These are phyloP conservation scores for Rhizomys pruinosus DNA, from an alignment of 2,113 vertebrate species.

Conservation along the genomic window DNA sequence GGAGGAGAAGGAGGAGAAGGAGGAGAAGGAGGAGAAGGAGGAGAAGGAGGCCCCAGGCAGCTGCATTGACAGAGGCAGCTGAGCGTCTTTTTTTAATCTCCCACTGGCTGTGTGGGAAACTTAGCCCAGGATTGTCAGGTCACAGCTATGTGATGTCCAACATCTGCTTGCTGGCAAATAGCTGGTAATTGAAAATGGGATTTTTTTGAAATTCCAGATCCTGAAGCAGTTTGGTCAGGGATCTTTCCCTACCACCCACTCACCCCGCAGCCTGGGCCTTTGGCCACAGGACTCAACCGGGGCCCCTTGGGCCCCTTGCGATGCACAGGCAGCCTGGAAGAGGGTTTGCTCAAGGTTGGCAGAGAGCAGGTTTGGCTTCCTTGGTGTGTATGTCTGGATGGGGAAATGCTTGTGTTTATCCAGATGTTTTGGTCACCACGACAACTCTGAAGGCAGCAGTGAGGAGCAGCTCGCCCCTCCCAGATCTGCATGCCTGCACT, in stretches of 20 bases:
- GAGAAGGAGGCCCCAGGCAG: not conserved
- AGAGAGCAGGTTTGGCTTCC: conserved; percentile 26
- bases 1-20: too few relatives aligned
- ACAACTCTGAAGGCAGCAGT: conserved; percentile 41
- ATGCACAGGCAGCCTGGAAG: not conserved
- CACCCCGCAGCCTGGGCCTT: not conserved
- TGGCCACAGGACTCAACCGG: not conserved
- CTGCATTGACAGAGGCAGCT: fast-evolving
- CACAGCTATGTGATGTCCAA: conserved; percentile 50
- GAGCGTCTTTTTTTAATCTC: not conserved
- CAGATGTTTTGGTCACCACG: conserved; percentile 58
- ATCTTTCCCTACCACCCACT: not conserved
- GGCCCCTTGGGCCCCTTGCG: not conserved
- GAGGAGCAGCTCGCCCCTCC: not conserved
- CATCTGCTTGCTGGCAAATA: conserved; percentile 68
- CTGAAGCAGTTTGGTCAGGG: not conserved
- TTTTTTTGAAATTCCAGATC: conserved; percentile 52
- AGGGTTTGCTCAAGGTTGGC: not conserved
- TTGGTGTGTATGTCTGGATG: conserved; percentile 27
- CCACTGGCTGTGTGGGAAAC: not conserved
- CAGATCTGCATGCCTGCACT: not conserved
- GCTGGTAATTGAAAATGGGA: conserved; percentile 66
- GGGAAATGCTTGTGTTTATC: conserved; percentile 46
- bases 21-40: too few relatives aligned
- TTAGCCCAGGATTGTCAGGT: not conserved